Base-by-base conservation (phyloP, 2,888 invertebrate genomes). In the Parthenolecanium corni region DNA sequence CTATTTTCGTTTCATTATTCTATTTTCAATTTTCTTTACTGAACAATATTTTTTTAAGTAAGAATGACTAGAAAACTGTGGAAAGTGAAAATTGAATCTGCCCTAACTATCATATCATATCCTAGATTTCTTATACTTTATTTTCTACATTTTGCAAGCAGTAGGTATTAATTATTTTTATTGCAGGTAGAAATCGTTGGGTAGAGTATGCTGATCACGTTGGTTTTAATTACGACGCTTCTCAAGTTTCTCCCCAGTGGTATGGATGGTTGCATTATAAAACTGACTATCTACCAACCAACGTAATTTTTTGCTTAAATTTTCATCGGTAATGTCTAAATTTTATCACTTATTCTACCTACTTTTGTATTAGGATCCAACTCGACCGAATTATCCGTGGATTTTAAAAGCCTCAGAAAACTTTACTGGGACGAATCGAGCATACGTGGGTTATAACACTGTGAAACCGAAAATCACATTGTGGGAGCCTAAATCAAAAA, bases 211-310 rank as follows among this genome's bases (percentile, higher is more conserved):
- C 84, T 0, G 84, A 86, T 0, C 80, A 83, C 65, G 82, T 84
- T 64, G 79, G 86, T 73, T 75, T 88, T 73, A 82, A 92, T 69
- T 83, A 84, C 76, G 88, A 89, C 75, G 87, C 79, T 1, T 82
- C 88, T 65, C 89, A 94, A 81, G 84, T 98, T 9, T 86, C 96
- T 1, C 82, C 96, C 24, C 96, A 97, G 73, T 99, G 98, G 98
- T 96, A 76, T 71, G 90, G 94, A 16, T 98, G 97, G 97, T 78
- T 98, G 71, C 95, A 96, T 75, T 93, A 97, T 76, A 94, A 94
- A 75, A 82, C 85, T 0, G 88, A 89, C 72, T 76, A 81, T 16
- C 76, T 80, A 1, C 89, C 89, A 1, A 74, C 77, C 61, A 69
- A 71, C 67, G 73, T 72, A 69, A 64, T 51, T 61, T 47, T 46